A percentile compares a stretch with the other conserved stretches of the same genome.
Conservation (phyloP, 2,797 vertebrate genomes). For the Paguma larvata region DNA sequence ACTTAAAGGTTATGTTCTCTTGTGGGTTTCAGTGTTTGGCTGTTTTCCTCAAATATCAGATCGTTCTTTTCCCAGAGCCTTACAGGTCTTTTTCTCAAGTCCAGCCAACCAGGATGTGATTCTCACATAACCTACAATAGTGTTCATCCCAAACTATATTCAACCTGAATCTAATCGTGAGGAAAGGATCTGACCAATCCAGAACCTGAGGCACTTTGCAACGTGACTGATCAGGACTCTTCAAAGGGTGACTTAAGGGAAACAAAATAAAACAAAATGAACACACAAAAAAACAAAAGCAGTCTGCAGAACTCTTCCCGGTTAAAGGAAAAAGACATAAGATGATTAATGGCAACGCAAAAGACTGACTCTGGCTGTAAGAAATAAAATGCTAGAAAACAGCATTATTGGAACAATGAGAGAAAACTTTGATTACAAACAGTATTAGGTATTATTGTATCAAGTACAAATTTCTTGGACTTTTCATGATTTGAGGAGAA, state of each 20-base stretch:
- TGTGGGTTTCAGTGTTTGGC: not conserved
- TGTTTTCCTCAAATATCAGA: slow-evolving; percentile 25
- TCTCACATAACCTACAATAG: not conserved
- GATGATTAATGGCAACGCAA: not conserved
- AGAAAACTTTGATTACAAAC: not conserved
- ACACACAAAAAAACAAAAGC: not conserved
- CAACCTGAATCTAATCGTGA: not conserved
- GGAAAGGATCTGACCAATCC: not conserved
- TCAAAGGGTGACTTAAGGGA: not conserved
- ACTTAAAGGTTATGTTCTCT: not conserved
- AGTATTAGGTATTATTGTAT: not conserved
- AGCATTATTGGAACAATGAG: not conserved
- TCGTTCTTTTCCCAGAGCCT: not conserved
- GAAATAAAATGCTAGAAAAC: not conserved
- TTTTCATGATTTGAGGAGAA: not conserved
- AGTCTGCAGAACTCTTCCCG: not conserved
- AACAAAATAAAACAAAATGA: not conserved
- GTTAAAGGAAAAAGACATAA: not conserved
- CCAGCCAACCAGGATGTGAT: not conserved
- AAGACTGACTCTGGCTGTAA: not conserved
- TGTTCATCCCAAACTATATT: not conserved
- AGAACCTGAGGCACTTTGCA: not conserved
- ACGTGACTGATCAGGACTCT: not conserved
- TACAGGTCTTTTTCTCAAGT: not conserved
- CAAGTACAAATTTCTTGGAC: not conserved